phyloP scores from a whole-genome alignment of 1,140 invertebrate genomes.

The Heliothis subflexa region DNA sequence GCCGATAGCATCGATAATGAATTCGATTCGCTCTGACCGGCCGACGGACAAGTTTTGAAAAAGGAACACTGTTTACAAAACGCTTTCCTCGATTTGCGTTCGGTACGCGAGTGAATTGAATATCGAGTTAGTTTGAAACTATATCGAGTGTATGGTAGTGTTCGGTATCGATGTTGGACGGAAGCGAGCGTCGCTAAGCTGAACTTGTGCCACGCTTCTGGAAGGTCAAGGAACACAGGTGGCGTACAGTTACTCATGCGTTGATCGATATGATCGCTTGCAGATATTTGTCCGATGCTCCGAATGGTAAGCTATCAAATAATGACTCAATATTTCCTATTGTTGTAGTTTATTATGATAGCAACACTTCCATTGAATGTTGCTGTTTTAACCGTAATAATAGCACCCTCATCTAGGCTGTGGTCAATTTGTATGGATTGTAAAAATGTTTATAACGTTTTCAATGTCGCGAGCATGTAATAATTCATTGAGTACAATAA shows the following conservation, averaged over 20 bases:
- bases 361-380: slow-evolving; percentile 14
- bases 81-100: slow-evolving; percentile 47
- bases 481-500: slow-evolving; percentile 12
- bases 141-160: slow-evolving; percentile 49
- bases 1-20: slow-evolving; percentile 53
- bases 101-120: slow-evolving; percentile 56
- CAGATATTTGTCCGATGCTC: slow-evolving; percentile 28
- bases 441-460: neutral
- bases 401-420: neutral
- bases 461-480: slow-evolving; percentile 7
- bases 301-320: slow-evolving; percentile 43
- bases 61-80: slow-evolving; percentile 59
- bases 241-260: slow-evolving; percentile 17
- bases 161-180: slow-evolving; percentile 49
- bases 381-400: neutral
- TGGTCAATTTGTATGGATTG: neutral
- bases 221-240: slow-evolving; percentile 57
- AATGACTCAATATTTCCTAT: slow-evolving; percentile 4
- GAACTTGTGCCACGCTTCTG: slow-evolving; percentile 60
- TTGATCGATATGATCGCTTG: slow-evolving; percentile 31
- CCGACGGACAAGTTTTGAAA: slow-evolving; percentile 55
- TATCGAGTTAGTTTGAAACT: slow-evolving; percentile 46
- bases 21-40: slow-evolving; percentile 49
- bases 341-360: slow-evolving; percentile 10
- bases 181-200: slow-evolving; percentile 49